Evolutionary conservation across 2,888 invertebrate species (phyloP), one percentile per base, ranked within the genome.

Genomic region (Esperia sulphurella): DNA sequence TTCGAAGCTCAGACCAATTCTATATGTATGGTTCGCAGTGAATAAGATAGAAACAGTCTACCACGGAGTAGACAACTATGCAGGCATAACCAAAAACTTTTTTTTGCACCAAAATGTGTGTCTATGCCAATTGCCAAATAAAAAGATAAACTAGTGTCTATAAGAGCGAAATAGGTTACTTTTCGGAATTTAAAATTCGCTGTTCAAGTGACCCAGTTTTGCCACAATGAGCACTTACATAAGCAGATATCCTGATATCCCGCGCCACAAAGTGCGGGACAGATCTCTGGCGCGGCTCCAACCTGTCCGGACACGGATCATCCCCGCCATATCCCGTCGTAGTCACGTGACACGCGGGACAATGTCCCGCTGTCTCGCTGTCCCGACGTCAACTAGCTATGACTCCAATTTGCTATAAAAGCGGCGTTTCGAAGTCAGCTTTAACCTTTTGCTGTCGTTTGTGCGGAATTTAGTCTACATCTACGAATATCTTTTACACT

Each of bases 211-310:
- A 65, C 64, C 61, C 58, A 69, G 67, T 67, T 7, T 13, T 72
- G 68, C 67, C 61, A 61, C 65, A 65, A 68, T 67, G 68, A 73
- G 68, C 61, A 13, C 64, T 51, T 58, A 65, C 63, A 65, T 70
- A 71, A 72, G 69, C 74, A 61, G 67, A 63, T 71, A 65, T 69
- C 68, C 69, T 64, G 69, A 65, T 68, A 68, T 59, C 60, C 62
- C 61, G 62, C 53, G 56, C 55, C 57, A 56, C 51, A 58, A 44
- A 58, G 57, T 61, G 58, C 59, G 68, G 67, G 71, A 73, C 72
- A 79, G 60, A 63, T 62, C 56, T 58, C 71, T 83, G 83, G 84
- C 81, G 61, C 55, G 58, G 49, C 55, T 79, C 83, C 84, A 83
- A 75, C 60, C 63, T 67, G 73, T 70, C 66, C 59, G 54, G 50